Conservation (phyloP, 2,113 vertebrate species). For the Madoqua kirkii region DNA sequence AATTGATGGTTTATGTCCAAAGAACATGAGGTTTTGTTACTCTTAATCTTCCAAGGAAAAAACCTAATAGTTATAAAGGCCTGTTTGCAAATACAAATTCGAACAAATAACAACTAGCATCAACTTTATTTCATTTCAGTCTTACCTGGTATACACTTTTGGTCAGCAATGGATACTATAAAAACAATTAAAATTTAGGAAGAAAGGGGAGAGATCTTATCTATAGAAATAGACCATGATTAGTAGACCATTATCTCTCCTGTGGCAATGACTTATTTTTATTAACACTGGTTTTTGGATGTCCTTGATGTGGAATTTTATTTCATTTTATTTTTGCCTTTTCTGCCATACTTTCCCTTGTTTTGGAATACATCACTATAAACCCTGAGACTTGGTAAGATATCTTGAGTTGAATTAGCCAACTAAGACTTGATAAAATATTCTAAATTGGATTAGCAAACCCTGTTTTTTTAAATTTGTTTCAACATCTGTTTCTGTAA, state of each 20-base stretch:
- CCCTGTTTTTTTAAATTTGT: background rate
- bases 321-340: background rate
- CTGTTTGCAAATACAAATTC: background rate
- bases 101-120: background rate
- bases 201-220: background rate
- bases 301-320: background rate
- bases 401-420: background rate
- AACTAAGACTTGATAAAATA: background rate
- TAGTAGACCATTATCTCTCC: background rate
- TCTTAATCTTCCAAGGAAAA: background rate
- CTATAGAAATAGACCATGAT: background rate
- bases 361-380: background rate
- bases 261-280: background rate
- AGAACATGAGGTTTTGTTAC: background rate
- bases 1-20: background rate
- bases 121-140: constrained; percentile 20
- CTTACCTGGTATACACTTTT: background rate
- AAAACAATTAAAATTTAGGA: constrained; percentile 27
- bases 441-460: background rate
- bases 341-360: background rate
- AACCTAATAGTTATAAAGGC: background rate
- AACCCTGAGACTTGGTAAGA: background rate
- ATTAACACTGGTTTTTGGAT: background rate
- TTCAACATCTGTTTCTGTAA: constrained; percentile 26
- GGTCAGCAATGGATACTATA: background rate